A percentile compares a stretch with the other conserved stretches of the same genome.
Conservation (phyloP, 2,113 vertebrate genomes). For the Heliornis fulica region DNA sequence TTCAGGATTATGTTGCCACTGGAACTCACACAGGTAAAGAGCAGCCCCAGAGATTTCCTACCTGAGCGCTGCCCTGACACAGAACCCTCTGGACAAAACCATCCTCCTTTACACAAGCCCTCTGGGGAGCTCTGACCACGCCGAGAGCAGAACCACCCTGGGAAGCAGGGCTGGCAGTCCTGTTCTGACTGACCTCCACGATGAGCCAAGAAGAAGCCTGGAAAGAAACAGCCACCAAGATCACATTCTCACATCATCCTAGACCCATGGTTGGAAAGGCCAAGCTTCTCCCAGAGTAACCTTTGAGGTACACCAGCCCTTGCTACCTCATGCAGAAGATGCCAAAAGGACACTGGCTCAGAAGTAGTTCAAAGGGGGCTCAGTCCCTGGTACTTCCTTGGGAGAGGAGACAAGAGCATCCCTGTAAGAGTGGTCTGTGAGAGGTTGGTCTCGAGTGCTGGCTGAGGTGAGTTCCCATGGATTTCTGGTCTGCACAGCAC, state of each 20-base stretch:
- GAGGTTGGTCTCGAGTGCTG: not conserved
- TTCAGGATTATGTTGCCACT: not conserved
- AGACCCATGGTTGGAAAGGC: not conserved
- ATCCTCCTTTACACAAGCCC: conserved; percentile 79
- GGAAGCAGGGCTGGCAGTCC: conserved; percentile 80
- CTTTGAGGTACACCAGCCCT: not conserved
- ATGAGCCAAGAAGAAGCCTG: conserved; percentile 80
- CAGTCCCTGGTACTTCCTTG: not conserved
- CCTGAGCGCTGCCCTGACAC: conserved; percentile 78
- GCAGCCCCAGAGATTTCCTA: not conserved
- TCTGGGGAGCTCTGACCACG: conserved; percentile 77
- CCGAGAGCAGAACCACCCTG: conserved; percentile 83
- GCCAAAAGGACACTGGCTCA: not conserved
- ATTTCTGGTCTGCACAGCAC: not conserved
- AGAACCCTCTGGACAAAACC: conserved; percentile 86
- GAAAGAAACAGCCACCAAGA: not conserved
- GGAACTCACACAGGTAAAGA: not conserved
- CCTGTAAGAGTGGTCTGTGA: not conserved
- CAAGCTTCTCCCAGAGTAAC: not conserved
- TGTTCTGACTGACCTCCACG: conserved; percentile 68
- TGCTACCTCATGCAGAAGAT: not conserved
- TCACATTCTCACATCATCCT: no score
- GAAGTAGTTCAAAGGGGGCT: not conserved
- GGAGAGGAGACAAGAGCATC: not conserved
- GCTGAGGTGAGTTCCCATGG: not conserved